These are phyloP conservation scores for Temnothorax curvispinosus DNA, from an alignment of 1,140 invertebrate genomes.

Conservation along the genomic window DNA sequence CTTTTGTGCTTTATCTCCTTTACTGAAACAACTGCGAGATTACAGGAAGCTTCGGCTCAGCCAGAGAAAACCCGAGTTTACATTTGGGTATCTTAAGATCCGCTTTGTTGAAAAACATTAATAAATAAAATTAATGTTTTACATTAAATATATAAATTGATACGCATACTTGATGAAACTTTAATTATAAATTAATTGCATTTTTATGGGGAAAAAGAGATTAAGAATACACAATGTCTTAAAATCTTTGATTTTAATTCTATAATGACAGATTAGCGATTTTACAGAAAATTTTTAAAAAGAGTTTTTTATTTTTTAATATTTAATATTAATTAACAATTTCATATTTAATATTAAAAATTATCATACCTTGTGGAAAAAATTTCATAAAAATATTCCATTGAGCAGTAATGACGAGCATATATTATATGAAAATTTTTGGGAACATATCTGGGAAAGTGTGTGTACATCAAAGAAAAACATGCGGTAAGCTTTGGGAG, in stretches of 20 bases:
- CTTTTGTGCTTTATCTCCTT: constrained; percentile 72
- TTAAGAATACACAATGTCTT: neutral
- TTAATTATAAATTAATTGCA: neutral
- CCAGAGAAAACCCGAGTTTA: neutral
- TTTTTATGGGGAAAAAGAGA: neutral
- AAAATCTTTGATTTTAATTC: neutral
- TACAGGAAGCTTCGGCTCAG: neutral
- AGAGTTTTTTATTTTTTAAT: neutral
- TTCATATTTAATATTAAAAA: neutral
- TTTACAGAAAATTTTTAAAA: neutral
- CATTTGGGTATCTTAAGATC: neutral
- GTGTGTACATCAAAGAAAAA: neutral
- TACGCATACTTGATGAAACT: neutral
- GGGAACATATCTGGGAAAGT: neutral
- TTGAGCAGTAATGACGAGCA: neutral
- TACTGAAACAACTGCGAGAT: constrained; percentile 67
- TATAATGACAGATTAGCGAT: neutral
- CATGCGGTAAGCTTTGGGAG: constrained; percentile 4
- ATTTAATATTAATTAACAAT: neutral
- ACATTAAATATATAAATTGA: neutral
- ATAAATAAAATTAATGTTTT: neutral
- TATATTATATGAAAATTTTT: constrained; percentile 4
- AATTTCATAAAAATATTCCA: neutral
- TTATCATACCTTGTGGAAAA: neutral
- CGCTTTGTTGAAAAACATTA: neutral